Evolutionary conservation across 1,140 invertebrate species (phyloP), one percentile per base, ranked within the genome.

Genomic region (Triops longicaudatus): DNA sequence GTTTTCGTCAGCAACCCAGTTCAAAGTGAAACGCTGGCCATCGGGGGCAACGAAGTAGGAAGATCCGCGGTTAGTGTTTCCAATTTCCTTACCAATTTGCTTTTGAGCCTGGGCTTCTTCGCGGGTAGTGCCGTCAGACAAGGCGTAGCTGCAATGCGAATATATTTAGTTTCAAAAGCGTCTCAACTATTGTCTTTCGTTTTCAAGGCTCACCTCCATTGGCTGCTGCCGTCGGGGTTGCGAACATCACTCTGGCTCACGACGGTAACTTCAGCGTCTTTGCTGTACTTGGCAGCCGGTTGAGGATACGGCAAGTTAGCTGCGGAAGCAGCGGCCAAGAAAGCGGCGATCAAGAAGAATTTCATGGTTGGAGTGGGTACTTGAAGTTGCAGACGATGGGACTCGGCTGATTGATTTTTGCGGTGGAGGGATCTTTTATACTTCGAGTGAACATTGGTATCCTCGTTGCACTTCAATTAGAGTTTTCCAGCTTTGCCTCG

Each of bases 41-140:
- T 82, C 81, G 71, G 79, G 78, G 12, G 78, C 75, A 11, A 78
- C 74, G 76, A 80, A 81, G 26, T 44, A 79, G 26, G 73, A 74
- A 22, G 50, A 76, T 81, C 81, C 86, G 84, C 82, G 87, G 86
- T 37, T 84, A 82, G 79, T 78, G 71, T 75, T 73, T 1, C 78
- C 78, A 5, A 76, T 26, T 3, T 78, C 79, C 73, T 79, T 73
- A 12, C 41, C 72, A n/a, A 75, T 77, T 71, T 79, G 74, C 41
- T 75, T 75, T 31, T 75, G 74, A 42, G 37, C 74, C 22, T 75
- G 37, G 41, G 74, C 27, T 42, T 75, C 74, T 44, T 75, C 74
- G 41, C 74, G 74, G 37, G 74, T 44, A 9, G 74, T 75, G 26
- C 74, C 74, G 37, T 75, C 74, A 42, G 74, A 75, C 41, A 75